Evolutionary conservation across 2,113 vertebrate species (phyloP), one percentile per base, ranked within the genome.

Genomic region (Muntiacus muntjak): DNA sequence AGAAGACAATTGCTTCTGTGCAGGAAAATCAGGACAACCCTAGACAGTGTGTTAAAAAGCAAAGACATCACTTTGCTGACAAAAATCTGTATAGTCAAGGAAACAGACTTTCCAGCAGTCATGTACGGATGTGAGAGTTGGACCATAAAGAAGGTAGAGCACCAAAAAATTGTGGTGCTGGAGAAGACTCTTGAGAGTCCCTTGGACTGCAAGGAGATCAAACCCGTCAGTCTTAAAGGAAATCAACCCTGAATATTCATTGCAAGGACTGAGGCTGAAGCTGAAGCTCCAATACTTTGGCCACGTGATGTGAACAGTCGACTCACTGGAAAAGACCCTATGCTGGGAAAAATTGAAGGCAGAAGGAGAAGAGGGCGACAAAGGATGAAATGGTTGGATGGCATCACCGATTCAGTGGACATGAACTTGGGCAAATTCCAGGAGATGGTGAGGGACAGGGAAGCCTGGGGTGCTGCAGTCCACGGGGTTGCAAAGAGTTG

Each of bases 261-360:
- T 40, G 67, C 19, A 40, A 71, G 67, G 67, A 23, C 7, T n/a
- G 19, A 40, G 23, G 67, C 67, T 23, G n/a, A 71, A 71, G n/a
- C 64, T 36, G 64, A 36, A 23, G n/a, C n/a, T 71, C 19, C n/a
- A 71, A 40, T 71, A 23, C 10, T 71, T 36, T 40, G 67, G 67
- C n/a, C 5, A 71, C 19, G 2, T 71, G 67, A 71, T 71, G 67
- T 0, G 0, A 40, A 71, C 67, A 23, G 19, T 23, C 0, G 2
- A 40, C n/a, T 71, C 19, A 71, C 67, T 40, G n/a, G 67, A 40
- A 40, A 71, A 71, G n/a, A 12, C 19, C 67, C 67, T 71, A 71
- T 71, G 67, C 67, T 40, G 67, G n/a, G 67, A 40, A 71, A 71
- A 6, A 40, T 1, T 71, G 67, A 71, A 13, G n/a, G 67, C 67